Evolutionary conservation across 2,888 invertebrate genomes (phyloP), one percentile per base, ranked within the genome.

Genomic region (Xylocampa areola): DNA sequence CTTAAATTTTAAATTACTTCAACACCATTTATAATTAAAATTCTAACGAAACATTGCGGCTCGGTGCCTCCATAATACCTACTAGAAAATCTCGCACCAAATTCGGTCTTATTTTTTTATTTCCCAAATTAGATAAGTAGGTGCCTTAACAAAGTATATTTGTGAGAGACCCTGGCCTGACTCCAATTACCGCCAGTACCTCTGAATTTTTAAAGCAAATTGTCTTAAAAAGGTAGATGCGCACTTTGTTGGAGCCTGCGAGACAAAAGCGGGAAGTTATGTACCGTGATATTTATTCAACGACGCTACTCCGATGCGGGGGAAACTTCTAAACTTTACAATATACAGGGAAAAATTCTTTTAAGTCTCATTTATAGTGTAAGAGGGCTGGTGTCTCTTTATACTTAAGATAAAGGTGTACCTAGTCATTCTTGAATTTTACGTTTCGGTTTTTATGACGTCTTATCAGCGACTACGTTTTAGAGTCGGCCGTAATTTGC

Each of bases 231-330:
- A 73, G 64, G 67, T 62, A 47, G 68, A 68, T 53, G 60, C 65
- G 33, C 50, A 62, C 55, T 73, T 71, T 55, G 65, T 57, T n/a
- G 40, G 44, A 21, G 41, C 30, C 37, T 45, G 13, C 21, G 59
- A 78, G 61, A 79, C 69, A 76, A 73, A 72, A 63, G 70, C 59
- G 27, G 41, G 44, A 68, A 74, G 71, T 80, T 79, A 79, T 70
- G 77, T 69, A 55, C 73, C 76, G 74, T 77, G 75, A 72, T 81
- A 78, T 80, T 78, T 78, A 81, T 80, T 81, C 77, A 76, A 73
- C 72, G 69, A 66, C 60, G 55, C 62, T 33, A 14, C 62, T 49
- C 66, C 43, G 54, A 49, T 49, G 68, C 41, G 32, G 57, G 43
- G 41, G 5, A 40, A 68, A 70, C 52, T 70, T 65, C 50, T 59